Conservation (phyloP, 2,797 vertebrate genomes). For the Picus viridis region DNA sequence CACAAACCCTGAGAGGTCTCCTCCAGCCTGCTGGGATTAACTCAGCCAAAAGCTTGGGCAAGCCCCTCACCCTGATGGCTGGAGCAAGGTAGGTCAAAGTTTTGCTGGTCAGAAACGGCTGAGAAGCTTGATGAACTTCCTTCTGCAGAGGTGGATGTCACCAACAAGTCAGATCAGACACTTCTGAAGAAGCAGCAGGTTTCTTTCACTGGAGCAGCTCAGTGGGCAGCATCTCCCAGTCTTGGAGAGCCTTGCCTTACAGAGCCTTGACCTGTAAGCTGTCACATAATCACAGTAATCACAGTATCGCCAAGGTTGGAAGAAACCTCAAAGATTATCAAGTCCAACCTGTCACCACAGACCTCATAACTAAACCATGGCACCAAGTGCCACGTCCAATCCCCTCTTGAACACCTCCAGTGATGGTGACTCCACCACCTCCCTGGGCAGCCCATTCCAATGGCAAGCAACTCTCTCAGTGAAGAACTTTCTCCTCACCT, state of each 20-base stretch:
- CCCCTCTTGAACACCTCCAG: no score
- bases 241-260: no score
- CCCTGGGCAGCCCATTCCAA: no score
- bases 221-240: not conserved
- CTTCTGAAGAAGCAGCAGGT: rapidly evolving
- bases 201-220: not conserved
- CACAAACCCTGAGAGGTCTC: not conserved
- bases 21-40: not conserved
- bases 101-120: not conserved
- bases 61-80: not conserved
- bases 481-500: no score
- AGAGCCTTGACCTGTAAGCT: not conserved
- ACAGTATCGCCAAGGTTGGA: no score
- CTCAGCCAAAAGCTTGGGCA: not conserved
- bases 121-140: not conserved
- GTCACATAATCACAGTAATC: no score
- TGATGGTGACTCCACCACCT: no score
- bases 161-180: not conserved
- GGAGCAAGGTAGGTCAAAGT: not conserved
- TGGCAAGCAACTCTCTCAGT: no score
- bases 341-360: no score
- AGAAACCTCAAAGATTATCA: no score
- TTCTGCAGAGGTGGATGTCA: not conserved
- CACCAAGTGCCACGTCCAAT: no score
- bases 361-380: no score